Percentiles rank a stretch among this genome's conserved stretches.
phyloP scores from a whole-genome alignment of 2,113 vertebrate genomes.

The Malaclemys terrapin region DNA sequence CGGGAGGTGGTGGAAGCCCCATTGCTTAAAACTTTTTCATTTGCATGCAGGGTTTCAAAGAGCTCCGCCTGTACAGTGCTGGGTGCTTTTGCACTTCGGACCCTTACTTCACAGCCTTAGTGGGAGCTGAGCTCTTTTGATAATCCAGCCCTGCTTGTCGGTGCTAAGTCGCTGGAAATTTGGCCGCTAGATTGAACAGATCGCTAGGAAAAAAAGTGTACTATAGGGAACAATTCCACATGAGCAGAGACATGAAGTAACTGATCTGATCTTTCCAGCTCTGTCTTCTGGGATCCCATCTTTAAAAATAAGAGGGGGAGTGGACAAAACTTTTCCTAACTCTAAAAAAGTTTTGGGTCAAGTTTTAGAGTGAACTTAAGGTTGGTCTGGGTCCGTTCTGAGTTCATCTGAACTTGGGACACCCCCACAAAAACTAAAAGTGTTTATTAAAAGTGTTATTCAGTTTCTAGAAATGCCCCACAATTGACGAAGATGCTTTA shows the following conservation, averaged over 20 bases:
- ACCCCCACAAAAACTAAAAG: no score
- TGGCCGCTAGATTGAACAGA: background rate
- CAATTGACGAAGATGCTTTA: background rate
- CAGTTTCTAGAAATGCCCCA: rapidly evolving
- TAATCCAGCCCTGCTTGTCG: rapidly evolving
- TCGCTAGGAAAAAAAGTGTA: no score
- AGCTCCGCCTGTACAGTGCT: background rate
- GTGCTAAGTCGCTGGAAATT: rapidly evolving
- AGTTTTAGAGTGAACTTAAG: background rate
- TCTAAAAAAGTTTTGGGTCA: no score
- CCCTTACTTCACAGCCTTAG: background rate
- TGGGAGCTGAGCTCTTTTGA: rapidly evolving
- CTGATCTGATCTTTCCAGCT: no score
- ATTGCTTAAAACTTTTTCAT: background rate
- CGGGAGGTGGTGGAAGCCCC: background rate
- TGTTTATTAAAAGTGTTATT: background rate
- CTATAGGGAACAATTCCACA: no score
- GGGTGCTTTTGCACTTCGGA: background rate
- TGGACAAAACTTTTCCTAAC: no score
- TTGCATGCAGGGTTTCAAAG: background rate
- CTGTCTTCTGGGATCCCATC: no score
- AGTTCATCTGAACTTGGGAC: background rate
- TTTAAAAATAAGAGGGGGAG: no score
- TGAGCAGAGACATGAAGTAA: no score
- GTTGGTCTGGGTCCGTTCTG: background rate